These are phyloP conservation scores for Borostomias antarcticus DNA, from an alignment of 2,797 vertebrate species.

Conservation along the genomic window DNA sequence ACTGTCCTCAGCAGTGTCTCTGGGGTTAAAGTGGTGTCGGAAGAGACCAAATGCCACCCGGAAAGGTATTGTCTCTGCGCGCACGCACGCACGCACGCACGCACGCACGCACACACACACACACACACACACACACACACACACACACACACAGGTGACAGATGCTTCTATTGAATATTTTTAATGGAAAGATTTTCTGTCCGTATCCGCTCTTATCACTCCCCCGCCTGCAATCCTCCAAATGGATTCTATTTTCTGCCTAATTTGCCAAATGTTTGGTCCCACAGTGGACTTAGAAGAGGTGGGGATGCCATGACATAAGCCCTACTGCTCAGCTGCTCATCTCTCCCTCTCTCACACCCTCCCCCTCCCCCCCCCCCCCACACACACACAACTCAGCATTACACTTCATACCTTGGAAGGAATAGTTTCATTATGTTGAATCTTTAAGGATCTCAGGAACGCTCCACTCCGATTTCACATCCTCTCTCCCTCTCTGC, in stretches of 20 bases:
- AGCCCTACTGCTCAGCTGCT: background rate
- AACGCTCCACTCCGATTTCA: background rate
- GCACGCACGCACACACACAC: constrained; percentile 8
- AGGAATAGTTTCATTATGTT: background rate
- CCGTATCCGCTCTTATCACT: constrained; percentile 19
- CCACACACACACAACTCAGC: no score
- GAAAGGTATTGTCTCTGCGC: background rate
- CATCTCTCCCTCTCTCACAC: background rate
- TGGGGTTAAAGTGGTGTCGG: background rate
- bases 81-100: constrained; percentile 12
- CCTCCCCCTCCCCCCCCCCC: background rate
- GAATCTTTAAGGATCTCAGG: background rate
- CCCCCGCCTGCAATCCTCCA: constrained; percentile 41
- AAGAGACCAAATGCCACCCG: background rate
- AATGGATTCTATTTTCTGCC: constrained; percentile 70
- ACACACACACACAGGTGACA: constrained; percentile 6
- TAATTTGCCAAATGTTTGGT: constrained; percentile 67
- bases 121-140: constrained; percentile 10
- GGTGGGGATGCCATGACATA: constrained; percentile 25
- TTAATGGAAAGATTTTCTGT: constrained; percentile 17
- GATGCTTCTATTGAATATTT: constrained; percentile 7
- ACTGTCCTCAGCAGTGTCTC: background rate
- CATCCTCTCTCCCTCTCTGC: no score
- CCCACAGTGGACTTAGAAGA: constrained; percentile 49
- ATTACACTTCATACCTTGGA: background rate